These are phyloP conservation scores for Prunella fulvescens DNA, from an alignment of 2,113 vertebrate genomes.

Conservation along the genomic window DNA sequence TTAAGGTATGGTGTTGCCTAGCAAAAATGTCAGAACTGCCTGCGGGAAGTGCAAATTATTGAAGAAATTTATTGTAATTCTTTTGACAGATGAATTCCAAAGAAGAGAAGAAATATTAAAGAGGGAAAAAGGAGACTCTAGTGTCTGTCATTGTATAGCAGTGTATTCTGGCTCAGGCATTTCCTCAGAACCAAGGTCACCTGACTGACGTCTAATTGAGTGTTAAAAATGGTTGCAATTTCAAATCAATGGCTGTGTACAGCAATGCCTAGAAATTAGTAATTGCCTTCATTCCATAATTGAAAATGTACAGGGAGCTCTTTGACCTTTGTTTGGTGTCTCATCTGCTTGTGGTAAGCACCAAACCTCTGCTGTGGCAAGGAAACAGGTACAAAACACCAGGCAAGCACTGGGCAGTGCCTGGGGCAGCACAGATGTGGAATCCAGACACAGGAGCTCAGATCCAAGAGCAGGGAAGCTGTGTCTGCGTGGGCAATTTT, in stretches of 20 bases:
- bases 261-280: not conserved
- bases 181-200: not conserved
- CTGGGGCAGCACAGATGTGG: fast-evolving
- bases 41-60: not conserved
- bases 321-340: not conserved
- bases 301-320: not conserved
- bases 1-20: not conserved
- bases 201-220: not conserved
- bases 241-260: not conserved
- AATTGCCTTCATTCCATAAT: not conserved
- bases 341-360: not conserved
- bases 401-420: not conserved
- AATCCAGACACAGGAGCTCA: fast-evolving
- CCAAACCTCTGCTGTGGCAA: not conserved
- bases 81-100: not conserved
- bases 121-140: not conserved
- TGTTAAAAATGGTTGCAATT: not conserved
- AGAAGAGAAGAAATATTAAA: not conserved
- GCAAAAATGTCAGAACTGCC: not conserved
- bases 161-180: not conserved
- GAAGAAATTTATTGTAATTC: constrained; percentile 5
- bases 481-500: fast-evolving
- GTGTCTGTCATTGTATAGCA: not conserved
- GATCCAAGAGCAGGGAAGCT: not conserved
- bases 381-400: not conserved